Conservation (phyloP, 2,888 invertebrate genomes). For the Gasteruption jaculator region DNA sequence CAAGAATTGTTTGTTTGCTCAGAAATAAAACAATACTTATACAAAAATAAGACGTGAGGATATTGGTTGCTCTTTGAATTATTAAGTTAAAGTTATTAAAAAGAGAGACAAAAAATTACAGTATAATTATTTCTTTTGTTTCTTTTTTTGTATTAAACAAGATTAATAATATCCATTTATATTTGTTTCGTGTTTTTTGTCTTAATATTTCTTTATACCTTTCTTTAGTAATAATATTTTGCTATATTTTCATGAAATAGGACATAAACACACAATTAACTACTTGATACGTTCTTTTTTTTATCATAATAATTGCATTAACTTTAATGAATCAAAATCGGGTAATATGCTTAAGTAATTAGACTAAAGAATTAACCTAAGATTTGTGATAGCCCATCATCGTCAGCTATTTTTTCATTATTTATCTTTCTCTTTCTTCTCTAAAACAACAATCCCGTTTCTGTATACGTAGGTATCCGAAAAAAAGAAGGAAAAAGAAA, state of each 20-base stretch:
- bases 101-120: no score
- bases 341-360: slow-evolving; percentile 52
- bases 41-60: no score
- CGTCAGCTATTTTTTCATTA: slow-evolving; percentile 49
- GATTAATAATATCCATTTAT: no score
- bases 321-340: slow-evolving; percentile 50
- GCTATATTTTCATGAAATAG: slow-evolving; percentile 51
- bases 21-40: no score
- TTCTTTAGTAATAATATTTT: slow-evolving; percentile 50
- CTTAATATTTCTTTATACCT: no score
- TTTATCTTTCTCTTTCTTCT: no score
- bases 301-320: slow-evolving; percentile 46
- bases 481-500: slow-evolving; percentile 34
- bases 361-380: slow-evolving; percentile 51
- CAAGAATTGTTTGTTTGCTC: no score
- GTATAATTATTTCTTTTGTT: no score
- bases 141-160: no score
- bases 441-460: slow-evolving; percentile 39
- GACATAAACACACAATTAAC: slow-evolving; percentile 53
- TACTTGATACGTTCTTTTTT: slow-evolving; percentile 42
- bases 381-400: slow-evolving; percentile 52
- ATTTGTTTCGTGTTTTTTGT: no score
- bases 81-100: no score
- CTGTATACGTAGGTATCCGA: slow-evolving; percentile 27
- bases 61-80: no score